Evolutionary conservation across 2,888 invertebrate genomes (phyloP).

Genomic region (Lordiphosa fenestrarum): DNA sequence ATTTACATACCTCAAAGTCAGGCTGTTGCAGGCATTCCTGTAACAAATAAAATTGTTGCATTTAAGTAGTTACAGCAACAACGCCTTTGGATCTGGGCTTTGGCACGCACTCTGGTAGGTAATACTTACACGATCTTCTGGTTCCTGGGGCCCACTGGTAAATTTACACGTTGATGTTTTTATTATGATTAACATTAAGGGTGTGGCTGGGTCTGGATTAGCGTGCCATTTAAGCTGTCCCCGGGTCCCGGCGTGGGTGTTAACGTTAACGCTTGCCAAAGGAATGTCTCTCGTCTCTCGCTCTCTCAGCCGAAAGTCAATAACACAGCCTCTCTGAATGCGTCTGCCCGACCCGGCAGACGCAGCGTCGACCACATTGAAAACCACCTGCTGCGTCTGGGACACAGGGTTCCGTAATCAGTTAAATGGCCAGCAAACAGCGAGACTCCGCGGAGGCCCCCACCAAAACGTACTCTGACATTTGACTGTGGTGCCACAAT

Average conservation of each 20-base stretch:
- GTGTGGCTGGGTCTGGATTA: conserved; percentile 57
- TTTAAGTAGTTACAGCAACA: conserved; percentile 63
- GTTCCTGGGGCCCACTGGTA: conserved; percentile 51
- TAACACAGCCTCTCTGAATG: conserved; percentile 35
- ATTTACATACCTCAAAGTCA: conserved; percentile 41
- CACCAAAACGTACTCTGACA: conserved; percentile 33
- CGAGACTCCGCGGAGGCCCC: conserved; percentile 10
- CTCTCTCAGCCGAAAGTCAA: conserved; percentile 8
- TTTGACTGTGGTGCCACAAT: conserved; percentile 65
- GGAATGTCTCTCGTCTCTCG: conserved; percentile 29
- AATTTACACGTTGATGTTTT: conserved; percentile 72
- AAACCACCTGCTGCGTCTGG: conserved; percentile 70
- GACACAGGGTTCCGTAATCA: too few relatives aligned
- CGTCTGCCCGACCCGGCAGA: conserved; percentile 36
- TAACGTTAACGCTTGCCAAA: conserved; percentile 31
- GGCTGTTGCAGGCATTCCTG: conserved; percentile 56
- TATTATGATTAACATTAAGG: conserved; percentile 67
- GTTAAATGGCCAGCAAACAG: conserved; percentile 13
- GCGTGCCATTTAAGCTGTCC: conserved; percentile 34
- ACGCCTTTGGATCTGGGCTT: conserved; percentile 13
- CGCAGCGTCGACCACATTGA: conserved; percentile 60
- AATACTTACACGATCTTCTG: background rate
- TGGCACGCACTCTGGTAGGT: conserved; percentile 19
- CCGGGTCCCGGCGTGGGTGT: conserved; percentile 47
- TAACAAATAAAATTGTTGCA: conserved; percentile 73